Evolutionary conservation across 1,140 invertebrate species (phyloP).

Genomic region (Drosophila lacteicornis): DNA sequence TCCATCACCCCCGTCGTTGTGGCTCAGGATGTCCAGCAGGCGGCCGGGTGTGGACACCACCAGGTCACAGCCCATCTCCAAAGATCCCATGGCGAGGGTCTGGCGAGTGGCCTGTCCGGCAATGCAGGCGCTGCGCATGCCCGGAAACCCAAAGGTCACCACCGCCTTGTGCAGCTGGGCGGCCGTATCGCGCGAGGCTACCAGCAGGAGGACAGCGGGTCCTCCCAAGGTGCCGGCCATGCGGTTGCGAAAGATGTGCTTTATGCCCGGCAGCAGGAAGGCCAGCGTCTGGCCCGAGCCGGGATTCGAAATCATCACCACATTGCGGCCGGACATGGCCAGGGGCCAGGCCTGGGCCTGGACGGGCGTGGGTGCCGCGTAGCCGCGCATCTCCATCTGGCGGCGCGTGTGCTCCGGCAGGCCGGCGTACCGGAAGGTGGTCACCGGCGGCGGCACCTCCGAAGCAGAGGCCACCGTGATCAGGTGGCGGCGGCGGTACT

Average conservation of each 20-base stretch:
- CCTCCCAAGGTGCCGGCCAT: slow-evolving; percentile 90
- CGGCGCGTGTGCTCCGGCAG: not conserved
- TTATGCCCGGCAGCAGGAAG: slow-evolving; percentile 91
- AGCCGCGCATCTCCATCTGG: slow-evolving; percentile 85
- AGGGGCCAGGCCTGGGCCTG: slow-evolving; percentile 95
- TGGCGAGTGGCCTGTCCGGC: slow-evolving; percentile 97
- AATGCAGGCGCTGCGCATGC: slow-evolving; percentile 93
- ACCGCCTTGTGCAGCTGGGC: slow-evolving; percentile 97
- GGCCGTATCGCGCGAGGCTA: slow-evolving; percentile 96
- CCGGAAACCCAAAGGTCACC: slow-evolving; percentile 91
- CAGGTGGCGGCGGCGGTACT: slow-evolving; percentile 1
- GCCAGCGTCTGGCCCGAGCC: slow-evolving; percentile 91
- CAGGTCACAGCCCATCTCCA: slow-evolving; percentile 93
- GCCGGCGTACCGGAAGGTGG: not conserved
- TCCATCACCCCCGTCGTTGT: slow-evolving; percentile 87
- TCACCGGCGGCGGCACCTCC: slow-evolving; percentile 13
- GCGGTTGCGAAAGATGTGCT: slow-evolving; percentile 94
- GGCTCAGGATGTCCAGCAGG: slow-evolving; percentile 96
- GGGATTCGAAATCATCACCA: slow-evolving; percentile 85
- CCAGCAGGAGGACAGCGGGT: slow-evolving; percentile 94
- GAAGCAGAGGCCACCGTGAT: not conserved
- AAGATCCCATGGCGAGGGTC: slow-evolving; percentile 89
- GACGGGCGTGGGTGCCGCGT: slow-evolving; percentile 92
- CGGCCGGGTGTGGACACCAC: slow-evolving; percentile 97
- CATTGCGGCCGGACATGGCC: slow-evolving; percentile 92